Percentiles rank a stretch among this genome's conserved stretches.
Evolutionary conservation across 1,140 invertebrate genomes (phyloP).

Genomic region (Atta texana): DNA sequence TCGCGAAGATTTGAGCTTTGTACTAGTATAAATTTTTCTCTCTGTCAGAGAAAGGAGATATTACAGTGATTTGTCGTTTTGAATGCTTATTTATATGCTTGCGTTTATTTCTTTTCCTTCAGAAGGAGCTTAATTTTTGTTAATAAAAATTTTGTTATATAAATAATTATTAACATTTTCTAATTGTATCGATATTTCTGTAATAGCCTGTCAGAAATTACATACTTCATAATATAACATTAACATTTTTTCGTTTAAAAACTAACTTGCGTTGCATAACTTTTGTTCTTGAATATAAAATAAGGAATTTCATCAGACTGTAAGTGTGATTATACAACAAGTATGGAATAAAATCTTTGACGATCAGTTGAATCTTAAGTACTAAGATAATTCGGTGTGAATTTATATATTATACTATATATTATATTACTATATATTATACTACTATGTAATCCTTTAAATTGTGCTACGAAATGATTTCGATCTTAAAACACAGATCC

Average conservation of each 20-base stretch:
- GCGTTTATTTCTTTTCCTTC: neutral
- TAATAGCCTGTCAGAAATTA: neutral
- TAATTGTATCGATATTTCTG: constrained; percentile 54
- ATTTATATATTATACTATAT: no score
- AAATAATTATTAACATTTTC: constrained; percentile 30
- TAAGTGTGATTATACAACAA: no score
- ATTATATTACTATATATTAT: no score
- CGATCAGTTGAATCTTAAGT: no score
- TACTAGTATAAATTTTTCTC: constrained; percentile 42
- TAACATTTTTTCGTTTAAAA: constrained; percentile 7
- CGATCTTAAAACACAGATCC: no score
- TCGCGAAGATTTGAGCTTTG: neutral
- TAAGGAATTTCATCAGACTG: no score
- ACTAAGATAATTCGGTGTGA: no score
- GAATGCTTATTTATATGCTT: neutral
- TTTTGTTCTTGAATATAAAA: constrained; percentile 14
- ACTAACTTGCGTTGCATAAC: neutral
- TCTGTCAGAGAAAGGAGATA: neutral
- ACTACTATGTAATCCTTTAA: no score
- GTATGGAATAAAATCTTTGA: no score
- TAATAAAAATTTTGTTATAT: constrained; percentile 26
- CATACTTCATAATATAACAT: constrained; percentile 31
- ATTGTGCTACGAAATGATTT: no score
- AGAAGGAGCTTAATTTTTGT: neutral
- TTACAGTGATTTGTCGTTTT: neutral